Conservation (phyloP, 2,797 vertebrate genomes). For the Gambusia yucatana region DNA sequence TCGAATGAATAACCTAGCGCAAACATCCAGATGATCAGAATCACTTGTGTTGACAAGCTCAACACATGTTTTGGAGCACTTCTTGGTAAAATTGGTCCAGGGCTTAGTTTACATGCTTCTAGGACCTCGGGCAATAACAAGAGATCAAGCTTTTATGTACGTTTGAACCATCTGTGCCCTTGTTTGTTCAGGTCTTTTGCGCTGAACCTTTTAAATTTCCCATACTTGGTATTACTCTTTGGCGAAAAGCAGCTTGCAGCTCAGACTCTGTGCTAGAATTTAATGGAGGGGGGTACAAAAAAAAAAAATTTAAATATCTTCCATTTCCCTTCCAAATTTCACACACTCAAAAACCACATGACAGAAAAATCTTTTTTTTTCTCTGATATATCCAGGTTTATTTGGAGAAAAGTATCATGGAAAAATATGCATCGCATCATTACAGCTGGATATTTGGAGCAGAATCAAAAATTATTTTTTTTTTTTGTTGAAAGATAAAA, state of each 20-base stretch:
- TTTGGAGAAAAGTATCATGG: conserved; percentile 19
- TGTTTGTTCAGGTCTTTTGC: conserved; percentile 48
- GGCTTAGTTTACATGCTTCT: conserved; percentile 2
- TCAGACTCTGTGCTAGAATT: conserved; percentile 20
- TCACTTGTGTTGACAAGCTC: neutral
- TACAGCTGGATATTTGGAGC: neutral
- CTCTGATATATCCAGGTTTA: conserved; percentile 1
- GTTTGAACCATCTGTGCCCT: conserved; percentile 24
- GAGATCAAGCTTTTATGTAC: conserved; percentile 3
- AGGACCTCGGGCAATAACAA: conserved; percentile 20
- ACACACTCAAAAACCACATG: conserved; percentile 11
- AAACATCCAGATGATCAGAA: conserved; percentile 7
- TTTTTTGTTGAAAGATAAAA: neutral
- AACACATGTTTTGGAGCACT: conserved; percentile 3
- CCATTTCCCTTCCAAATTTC: neutral
- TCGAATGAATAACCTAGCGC: neutral
- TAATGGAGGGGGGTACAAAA: neutral
- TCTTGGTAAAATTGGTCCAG: conserved; percentile 6
- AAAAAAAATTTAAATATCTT: neutral
- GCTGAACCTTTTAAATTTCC: conserved; percentile 50
- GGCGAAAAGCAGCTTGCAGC: conserved; percentile 31
- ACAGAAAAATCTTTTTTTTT: conserved; percentile 28
- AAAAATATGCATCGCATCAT: conserved; percentile 3
- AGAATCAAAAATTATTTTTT: neutral
- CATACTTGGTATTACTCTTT: conserved; percentile 51